phyloP scores from a whole-genome alignment of 2,797 vertebrate genomes.

The Erithacus rubecula region DNA sequence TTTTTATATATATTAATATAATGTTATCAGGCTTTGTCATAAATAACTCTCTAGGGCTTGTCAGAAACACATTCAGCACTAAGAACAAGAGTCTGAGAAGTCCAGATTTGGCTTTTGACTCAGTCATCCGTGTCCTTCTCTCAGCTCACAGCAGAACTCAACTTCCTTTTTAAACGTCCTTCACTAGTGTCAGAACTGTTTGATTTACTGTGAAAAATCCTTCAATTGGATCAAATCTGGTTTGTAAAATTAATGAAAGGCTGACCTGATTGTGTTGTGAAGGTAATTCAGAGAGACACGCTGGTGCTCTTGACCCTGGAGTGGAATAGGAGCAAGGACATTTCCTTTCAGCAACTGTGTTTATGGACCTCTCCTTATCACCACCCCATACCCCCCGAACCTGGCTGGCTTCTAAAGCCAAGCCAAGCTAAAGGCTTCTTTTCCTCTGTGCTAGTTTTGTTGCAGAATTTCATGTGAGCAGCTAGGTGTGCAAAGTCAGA shows the following conservation, averaged over 20 bases:
- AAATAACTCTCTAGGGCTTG: not conserved
- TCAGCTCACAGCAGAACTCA: not conserved
- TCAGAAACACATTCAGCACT: not conserved
- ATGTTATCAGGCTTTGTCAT: not conserved
- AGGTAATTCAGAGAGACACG: slow-evolving; percentile 26
- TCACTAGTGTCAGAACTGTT: not conserved
- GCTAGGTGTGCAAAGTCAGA: not conserved
- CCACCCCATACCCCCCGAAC: accelerated
- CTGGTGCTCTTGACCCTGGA: not conserved
- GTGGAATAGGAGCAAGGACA: not conserved
- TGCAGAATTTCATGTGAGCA: not conserved
- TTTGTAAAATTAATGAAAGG: slow-evolving; percentile 64
- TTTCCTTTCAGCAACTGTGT: not conserved
- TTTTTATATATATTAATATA: not conserved
- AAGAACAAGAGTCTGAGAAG: not conserved
- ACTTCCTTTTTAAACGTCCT: not conserved
- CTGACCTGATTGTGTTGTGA: slow-evolving; percentile 43
- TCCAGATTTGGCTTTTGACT: not conserved
- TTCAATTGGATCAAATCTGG: slow-evolving; percentile 1
- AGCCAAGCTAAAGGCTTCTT: not conserved
- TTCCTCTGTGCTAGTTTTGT: not conserved
- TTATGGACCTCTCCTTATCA: not conserved
- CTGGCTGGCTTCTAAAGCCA: not conserved
- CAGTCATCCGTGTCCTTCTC: not conserved
- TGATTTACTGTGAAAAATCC: slow-evolving; percentile 34